These are phyloP conservation scores for Euwallacea fornicatus DNA, from an alignment of 1,140 invertebrate species.

Conservation along the genomic window DNA sequence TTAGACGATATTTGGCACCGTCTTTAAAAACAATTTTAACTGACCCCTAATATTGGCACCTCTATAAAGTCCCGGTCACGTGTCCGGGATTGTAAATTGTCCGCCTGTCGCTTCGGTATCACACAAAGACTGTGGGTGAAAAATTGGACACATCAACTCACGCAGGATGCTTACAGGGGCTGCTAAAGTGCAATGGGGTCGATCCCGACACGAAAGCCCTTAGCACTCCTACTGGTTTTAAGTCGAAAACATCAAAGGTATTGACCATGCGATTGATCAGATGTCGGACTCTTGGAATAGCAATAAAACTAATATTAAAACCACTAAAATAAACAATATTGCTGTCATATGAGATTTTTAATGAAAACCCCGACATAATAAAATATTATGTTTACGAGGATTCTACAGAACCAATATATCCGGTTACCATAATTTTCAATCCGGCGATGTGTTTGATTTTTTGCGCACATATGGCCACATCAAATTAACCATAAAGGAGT, in stretches of 20 bases:
- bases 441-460: constrained; percentile 25
- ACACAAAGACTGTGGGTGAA: constrained; percentile 20
- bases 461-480: constrained; percentile 16
- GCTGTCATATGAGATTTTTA: no score
- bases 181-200: not conserved
- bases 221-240: no score
- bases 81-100: constrained; percentile 16
- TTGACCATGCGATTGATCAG: no score
- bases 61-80: constrained; percentile 18
- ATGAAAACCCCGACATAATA: constrained; percentile 4
- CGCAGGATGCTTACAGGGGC: constrained; percentile 21
- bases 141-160: constrained; percentile 12
- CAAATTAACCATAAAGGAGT: constrained; percentile 15
- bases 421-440: constrained; percentile 20
- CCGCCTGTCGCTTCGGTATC: constrained; percentile 9
- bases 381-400: constrained; percentile 27
- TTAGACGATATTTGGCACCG: no score
- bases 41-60: not conserved
- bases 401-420: constrained; percentile 28
- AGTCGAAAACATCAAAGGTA: no score
- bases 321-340: constrained; percentile 1
- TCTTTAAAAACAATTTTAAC: not conserved
- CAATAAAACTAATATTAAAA: not conserved
- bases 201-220: no score
- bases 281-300: no score